These are phyloP conservation scores for Apis laboriosa DNA, from an alignment of 1,140 invertebrate genomes.

Conservation along the genomic window DNA sequence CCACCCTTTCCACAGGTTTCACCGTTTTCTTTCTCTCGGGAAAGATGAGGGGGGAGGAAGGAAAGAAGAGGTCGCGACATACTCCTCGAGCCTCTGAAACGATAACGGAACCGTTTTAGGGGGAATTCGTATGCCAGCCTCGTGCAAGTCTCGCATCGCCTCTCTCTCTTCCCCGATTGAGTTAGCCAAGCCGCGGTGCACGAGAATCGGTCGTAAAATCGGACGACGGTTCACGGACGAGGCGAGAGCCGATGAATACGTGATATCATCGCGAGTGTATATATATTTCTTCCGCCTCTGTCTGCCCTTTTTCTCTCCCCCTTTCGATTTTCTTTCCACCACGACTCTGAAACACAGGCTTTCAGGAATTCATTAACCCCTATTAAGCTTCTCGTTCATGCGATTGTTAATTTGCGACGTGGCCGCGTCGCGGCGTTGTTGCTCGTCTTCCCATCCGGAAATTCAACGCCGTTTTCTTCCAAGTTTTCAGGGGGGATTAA, in stretches of 20 bases:
- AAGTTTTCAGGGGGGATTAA: not conserved
- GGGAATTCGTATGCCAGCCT: slow-evolving; percentile 47
- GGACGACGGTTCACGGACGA: slow-evolving; percentile 9
- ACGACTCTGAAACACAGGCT: not conserved
- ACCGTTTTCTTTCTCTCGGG: too few relatives aligned
- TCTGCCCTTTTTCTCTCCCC: not conserved
- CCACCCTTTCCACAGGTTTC: too few relatives aligned
- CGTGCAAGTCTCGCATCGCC: slow-evolving; percentile 31
- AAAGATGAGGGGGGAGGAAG: not conserved
- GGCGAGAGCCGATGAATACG: slow-evolving; percentile 39
- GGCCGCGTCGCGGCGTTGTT: not conserved
- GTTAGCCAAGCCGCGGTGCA: slow-evolving; percentile 48
- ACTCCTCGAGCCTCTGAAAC: not conserved
- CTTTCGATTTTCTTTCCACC: not conserved
- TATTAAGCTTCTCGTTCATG: slow-evolving; percentile 21
- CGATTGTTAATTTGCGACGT: slow-evolving; percentile 33
- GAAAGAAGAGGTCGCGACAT: not conserved
- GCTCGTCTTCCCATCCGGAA: not conserved
- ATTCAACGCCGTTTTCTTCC: not conserved
- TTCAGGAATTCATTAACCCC: slow-evolving; percentile 40
- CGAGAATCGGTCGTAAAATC: slow-evolving; percentile 58
- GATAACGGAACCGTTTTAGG: slow-evolving; percentile 28
- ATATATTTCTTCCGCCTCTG: slow-evolving; percentile 14
- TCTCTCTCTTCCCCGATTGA: slow-evolving; percentile 38
- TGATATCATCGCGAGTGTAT: slow-evolving; percentile 7